A percentile compares a stretch with the other conserved stretches of the same genome.
Conservation (phyloP, 2,888 invertebrate species). For the Apocheima hispidaria region DNA sequence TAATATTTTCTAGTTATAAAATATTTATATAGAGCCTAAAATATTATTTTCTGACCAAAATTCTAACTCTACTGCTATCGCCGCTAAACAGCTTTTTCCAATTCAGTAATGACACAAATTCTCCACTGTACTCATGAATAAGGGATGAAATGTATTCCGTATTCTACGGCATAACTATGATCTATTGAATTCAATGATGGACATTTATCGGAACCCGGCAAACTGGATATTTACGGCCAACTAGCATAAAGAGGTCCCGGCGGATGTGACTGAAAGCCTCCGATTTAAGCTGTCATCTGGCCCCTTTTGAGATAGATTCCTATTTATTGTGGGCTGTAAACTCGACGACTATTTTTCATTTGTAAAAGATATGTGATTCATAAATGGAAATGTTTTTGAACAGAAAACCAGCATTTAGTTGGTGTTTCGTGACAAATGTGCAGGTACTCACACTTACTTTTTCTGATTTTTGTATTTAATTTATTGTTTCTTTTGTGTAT, state of each 20-base stretch:
- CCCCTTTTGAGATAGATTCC: slow-evolving; percentile 56
- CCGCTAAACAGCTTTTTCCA: not conserved
- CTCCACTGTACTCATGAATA: slow-evolving; percentile 33
- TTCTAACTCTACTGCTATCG: not conserved
- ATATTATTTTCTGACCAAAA: not conserved
- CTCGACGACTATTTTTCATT: slow-evolving; percentile 50
- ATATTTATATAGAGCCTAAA: not conserved
- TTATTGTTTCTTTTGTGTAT: no score
- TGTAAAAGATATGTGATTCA: slow-evolving; percentile 6
- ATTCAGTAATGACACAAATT: not conserved
- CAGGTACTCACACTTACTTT: no score
- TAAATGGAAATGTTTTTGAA: no score
- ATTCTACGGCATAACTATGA: slow-evolving; percentile 21
- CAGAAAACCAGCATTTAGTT: no score
- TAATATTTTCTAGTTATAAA: no score
- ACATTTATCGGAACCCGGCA: slow-evolving; percentile 43
- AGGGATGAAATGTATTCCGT: slow-evolving; percentile 28
- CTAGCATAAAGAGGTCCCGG: slow-evolving; percentile 42
- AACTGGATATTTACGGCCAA: slow-evolving; percentile 40
- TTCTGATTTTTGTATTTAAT: no score
- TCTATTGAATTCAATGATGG: slow-evolving; percentile 39
- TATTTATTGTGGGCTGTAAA: slow-evolving; percentile 60
- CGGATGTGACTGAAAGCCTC: slow-evolving; percentile 55
- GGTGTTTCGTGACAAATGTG: no score
- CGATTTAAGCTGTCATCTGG: slow-evolving; percentile 52